Base-by-base conservation (phyloP, 2,797 vertebrate genomes). In the Sebastes oblongus region DNA sequence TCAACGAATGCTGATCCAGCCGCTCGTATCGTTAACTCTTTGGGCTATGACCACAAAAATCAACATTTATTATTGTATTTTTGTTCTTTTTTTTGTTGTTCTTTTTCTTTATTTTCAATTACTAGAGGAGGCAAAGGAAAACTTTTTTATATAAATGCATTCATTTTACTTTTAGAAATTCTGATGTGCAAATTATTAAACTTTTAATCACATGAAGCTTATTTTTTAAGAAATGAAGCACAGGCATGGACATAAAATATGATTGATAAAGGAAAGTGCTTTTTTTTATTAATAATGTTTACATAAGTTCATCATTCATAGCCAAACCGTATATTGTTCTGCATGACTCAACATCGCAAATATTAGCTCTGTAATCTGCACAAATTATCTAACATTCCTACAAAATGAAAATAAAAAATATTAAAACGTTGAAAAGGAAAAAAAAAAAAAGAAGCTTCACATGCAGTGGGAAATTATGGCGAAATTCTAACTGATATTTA, bases 351-450 rank as follows among this genome's bases (percentile, higher is more conserved):
- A 72, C 76, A 72, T 90, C 81, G 81, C 89, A 84, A 92, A 86
- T 93, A 89, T 89, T 89, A 90, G 89, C 91, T 94, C 89, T 92
- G 91, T 92, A 93, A 91, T 92, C 93, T 91, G 87, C 92, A 94
- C 92, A 93, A 92, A 92, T 89, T 78, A 93, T 91, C 89, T 94
- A 95, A 96, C 95, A 96, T 97, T 97, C 95, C 96, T 95, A 93
- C 84, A 90, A 94, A 94, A 82, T 61, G 25, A 79, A 82, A 77
- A 83, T n/a, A 83, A 91, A 88, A 90, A 80, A 71, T 32, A 12
- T 65, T 64, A 69, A 93, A 88, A 86, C 0, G 29, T 14, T 69
- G 65, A 83, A 85, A 80, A 58, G 18, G 3, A 39, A 83, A 80
- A 82, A 20, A 50, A 32, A 32, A 13, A 90, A 86, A 88, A 93